A percentile compares a stretch with the other conserved stretches of the same genome.
Conservation (phyloP, 2,113 vertebrate genomes). For the Eira barbara region DNA sequence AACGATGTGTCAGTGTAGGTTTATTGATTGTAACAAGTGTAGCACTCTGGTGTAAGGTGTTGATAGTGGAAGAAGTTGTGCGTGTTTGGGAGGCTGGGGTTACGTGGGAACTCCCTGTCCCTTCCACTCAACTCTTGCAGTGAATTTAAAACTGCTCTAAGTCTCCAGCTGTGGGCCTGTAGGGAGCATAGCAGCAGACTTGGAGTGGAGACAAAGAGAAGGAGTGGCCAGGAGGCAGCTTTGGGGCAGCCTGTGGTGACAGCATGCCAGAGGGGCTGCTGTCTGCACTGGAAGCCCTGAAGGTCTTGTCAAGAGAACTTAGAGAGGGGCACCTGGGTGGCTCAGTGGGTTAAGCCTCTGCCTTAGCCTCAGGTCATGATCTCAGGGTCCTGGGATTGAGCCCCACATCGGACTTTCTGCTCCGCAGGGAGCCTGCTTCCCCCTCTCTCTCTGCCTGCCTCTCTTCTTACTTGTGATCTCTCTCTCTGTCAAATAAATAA, state of each 20-base stretch:
- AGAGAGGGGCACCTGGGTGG: no score
- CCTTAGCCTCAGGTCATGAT: no score
- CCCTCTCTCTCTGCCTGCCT: no score
- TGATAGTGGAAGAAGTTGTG: rapidly evolving
- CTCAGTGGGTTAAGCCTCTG: no score
- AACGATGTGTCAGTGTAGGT: rapidly evolving
- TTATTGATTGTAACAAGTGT: rapidly evolving
- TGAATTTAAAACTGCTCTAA: neutral
- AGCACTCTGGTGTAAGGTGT: rapidly evolving
- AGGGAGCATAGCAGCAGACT: neutral
- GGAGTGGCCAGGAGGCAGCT: neutral
- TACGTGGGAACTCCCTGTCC: neutral
- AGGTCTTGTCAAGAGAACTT: neutral
- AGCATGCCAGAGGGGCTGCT: no score
- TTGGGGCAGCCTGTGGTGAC: no score
- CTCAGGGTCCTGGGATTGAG: no score
- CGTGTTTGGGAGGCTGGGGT: rapidly evolving
- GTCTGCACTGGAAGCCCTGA: neutral
- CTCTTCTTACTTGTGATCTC: no score
- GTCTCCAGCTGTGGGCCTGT: neutral
- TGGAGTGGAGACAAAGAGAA: neutral
- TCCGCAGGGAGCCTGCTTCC: no score
- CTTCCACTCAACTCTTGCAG: neutral
- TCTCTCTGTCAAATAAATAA: no score
- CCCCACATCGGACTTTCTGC: no score